A percentile compares a stretch with the other conserved stretches of the same genome.
Conservation (phyloP, 64 coral and sea anemone species). For the Dendrophyllia cribrosa region DNA sequence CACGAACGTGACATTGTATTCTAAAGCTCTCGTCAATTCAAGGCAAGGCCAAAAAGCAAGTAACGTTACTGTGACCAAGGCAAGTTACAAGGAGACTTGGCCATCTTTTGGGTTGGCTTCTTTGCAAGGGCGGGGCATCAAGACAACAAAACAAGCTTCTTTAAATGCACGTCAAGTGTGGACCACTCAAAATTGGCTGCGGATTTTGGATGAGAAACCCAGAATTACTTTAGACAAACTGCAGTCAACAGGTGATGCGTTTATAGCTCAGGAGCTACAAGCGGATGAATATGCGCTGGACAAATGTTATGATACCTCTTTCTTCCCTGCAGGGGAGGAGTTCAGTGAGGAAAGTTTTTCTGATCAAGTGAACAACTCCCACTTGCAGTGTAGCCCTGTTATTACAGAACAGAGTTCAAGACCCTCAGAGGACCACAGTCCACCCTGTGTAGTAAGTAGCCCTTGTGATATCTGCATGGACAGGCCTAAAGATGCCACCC, state of each 20-base stretch:
- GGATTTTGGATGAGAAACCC: not conserved
- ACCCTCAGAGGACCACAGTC: not conserved
- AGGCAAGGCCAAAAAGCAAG: not conserved
- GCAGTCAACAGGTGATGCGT: not conserved
- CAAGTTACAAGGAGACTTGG: not conserved
- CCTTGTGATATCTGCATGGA: slow-evolving; percentile 81
- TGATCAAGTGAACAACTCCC: not conserved
- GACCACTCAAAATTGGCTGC: not conserved
- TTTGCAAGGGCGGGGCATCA: not conserved
- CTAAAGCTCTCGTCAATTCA: not conserved
- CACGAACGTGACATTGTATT: not conserved
- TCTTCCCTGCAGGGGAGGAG: not conserved
- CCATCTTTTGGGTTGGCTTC: not conserved
- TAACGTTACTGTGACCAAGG: not conserved
- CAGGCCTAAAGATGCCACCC: slow-evolving; percentile 65
- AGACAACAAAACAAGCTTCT: not conserved
- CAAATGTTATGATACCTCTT: not conserved
- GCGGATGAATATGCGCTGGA: not conserved
- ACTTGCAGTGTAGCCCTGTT: not conserved
- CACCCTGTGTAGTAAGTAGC: not conserved
- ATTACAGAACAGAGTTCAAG: not conserved
- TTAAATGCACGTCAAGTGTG: not conserved
- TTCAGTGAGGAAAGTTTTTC: not conserved
- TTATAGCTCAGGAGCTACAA: slow-evolving; percentile 15
- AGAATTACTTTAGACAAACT: not conserved